A percentile compares a stretch with the other conserved stretches of the same genome.
These are phyloP conservation scores for Cerastoderma edule DNA, from an alignment of 2,888 invertebrate species.

Conservation along the genomic window DNA sequence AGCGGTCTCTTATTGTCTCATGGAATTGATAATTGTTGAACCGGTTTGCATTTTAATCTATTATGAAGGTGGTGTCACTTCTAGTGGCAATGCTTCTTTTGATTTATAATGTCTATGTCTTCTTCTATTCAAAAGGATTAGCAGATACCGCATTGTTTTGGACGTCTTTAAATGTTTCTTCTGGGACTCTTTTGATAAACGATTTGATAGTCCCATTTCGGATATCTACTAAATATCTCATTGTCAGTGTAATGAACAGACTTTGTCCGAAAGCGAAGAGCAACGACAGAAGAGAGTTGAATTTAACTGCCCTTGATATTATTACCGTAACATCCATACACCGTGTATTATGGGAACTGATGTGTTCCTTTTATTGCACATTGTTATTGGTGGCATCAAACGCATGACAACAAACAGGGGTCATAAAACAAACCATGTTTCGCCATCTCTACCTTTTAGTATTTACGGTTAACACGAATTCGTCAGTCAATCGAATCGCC, in stretches of 20 bases:
- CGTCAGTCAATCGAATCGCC: conserved; percentile 20
- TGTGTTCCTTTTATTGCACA: conserved; percentile 45
- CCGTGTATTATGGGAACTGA: conserved; percentile 38
- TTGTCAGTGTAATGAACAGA: neutral
- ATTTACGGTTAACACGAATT: conserved; percentile 26
- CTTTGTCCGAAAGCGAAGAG: neutral
- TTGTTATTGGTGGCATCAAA: conserved; percentile 41
- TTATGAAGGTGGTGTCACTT: too few species aligned
- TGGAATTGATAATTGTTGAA: neutral
- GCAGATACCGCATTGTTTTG: too few species aligned
- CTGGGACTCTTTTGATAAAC: too few species aligned
- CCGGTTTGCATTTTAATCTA: conserved; percentile 3
- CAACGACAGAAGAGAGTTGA: neutral
- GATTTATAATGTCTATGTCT: too few species aligned
- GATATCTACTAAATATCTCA: too few species aligned
- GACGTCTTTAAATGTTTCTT: too few species aligned
- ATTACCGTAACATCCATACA: conserved; percentile 26
- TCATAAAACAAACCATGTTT: conserved; percentile 26
- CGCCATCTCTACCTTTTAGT: conserved; percentile 21
- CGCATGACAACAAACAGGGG: neutral
- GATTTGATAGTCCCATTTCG: too few species aligned
- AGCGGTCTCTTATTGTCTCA: too few species aligned
- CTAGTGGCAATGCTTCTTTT: too few species aligned
- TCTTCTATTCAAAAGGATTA: too few species aligned
- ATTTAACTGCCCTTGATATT: conserved; percentile 42